Conservation (phyloP, 2,113 vertebrate species). For the Otocyon megalotis region DNA sequence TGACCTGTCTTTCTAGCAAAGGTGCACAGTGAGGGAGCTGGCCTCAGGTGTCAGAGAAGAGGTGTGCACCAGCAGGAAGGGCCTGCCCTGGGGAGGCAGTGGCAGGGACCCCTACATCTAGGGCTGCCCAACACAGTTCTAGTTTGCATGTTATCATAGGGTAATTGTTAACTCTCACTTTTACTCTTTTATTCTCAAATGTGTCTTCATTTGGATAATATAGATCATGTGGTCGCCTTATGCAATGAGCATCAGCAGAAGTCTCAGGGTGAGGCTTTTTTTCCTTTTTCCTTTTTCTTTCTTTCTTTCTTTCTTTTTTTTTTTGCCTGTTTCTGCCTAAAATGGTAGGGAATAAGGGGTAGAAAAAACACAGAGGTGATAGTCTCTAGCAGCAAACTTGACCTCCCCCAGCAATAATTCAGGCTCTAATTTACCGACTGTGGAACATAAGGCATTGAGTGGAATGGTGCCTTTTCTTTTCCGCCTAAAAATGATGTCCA, state of each 20-base stretch:
- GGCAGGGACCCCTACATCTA: background rate
- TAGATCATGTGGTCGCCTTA: background rate
- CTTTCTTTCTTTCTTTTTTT: too few species aligned
- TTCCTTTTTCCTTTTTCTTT: too few species aligned
- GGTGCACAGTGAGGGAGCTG: background rate
- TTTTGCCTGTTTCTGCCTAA: background rate
- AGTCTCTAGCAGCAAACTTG: background rate
- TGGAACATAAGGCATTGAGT: background rate
- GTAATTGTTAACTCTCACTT: background rate
- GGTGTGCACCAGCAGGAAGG: background rate
- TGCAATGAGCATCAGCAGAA: background rate
- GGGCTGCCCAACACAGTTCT: background rate
- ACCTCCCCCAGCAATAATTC: background rate
- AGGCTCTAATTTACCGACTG: background rate
- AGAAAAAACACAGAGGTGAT: background rate
- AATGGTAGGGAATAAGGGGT: background rate
- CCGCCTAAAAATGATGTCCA: background rate
- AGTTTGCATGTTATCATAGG: background rate
- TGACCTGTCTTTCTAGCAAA: too few species aligned
- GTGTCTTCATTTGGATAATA: background rate
- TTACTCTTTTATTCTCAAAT: background rate
- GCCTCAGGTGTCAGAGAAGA: background rate
- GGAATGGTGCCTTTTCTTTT: background rate
- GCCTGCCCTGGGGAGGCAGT: too few species aligned
- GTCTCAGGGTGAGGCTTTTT: background rate